Evolutionary conservation across 1,140 invertebrate species (phyloP), one percentile per base, ranked within the genome.

Genomic region (Pachypeltis micranthus): DNA sequence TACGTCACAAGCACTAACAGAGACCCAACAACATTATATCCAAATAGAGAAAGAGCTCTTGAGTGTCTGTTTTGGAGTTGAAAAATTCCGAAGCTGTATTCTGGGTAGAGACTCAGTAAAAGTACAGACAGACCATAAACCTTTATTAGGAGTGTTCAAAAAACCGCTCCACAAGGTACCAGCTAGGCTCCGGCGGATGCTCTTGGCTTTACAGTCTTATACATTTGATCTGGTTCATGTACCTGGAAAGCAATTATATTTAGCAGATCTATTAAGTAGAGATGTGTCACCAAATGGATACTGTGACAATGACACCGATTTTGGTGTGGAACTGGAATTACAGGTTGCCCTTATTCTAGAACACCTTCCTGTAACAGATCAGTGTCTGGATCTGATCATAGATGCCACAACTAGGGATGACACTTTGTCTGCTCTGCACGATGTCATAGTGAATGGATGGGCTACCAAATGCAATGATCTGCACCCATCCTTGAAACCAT

Each of bases 31-130:
- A 61, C 76, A 75, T 62, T 80, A 81, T 60, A 64, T 72, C 12
- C 76, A 77, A 63, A 72, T 78, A 21, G 74, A 82, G 39, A 76
- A 73, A 63, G 78, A 82, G 68, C 72, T 70, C 24, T 62, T 80
- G 12, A 61, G 64, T 0, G 71, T 79, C 12, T 61, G 77, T 19
- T 75, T 70, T 66, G 73, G 62, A 66, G 23, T 59, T 74, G 47
- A 67, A 70, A 73, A 66, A 76, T 73, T 77, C 57, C 44, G 65
- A 23, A 59, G 68, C 27, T 69, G 69, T 65, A 54, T 73, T 16
- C 70, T 69, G 68, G 73, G 72, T 10, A 66, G 63, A 57, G 57
- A 66, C 21, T 24, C 12, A 64, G 64, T 72, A 19, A 65, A 71
- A 10, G 70, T 74, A 4, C 70, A 77, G 68, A 73, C 68, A 21